Evolutionary conservation across 2,888 invertebrate genomes (phyloP).

Genomic region (Hymenopus coronatus): DNA sequence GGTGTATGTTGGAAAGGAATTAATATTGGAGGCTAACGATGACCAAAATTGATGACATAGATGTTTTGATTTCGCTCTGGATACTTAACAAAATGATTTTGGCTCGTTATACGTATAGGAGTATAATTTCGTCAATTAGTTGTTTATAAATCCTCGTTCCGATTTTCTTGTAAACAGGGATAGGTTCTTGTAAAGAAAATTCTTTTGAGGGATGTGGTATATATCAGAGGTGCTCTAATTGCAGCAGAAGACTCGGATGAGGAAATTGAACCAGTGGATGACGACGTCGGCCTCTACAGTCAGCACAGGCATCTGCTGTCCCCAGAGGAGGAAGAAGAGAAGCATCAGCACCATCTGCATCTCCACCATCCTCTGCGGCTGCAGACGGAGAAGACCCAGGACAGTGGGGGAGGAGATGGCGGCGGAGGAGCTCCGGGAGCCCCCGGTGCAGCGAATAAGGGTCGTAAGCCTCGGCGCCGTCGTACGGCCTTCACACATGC

Average conservation of each 20-base stretch:
- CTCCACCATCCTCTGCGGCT: constrained; percentile 24
- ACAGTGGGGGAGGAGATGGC: constrained; percentile 44
- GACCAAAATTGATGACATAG: too few relatives aligned
- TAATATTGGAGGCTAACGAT: too few relatives aligned
- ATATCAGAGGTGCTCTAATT: not conserved
- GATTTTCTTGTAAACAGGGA: too few relatives aligned
- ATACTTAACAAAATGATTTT: too few relatives aligned
- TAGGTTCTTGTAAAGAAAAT: too few relatives aligned
- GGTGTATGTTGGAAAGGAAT: too few relatives aligned
- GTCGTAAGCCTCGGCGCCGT: constrained; percentile 74
- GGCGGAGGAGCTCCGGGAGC: constrained; percentile 8
- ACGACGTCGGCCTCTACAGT: not conserved
- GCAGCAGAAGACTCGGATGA: constrained; percentile 28
- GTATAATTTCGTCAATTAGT: too few relatives aligned
- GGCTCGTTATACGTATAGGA: too few relatives aligned
- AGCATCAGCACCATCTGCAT: not conserved
- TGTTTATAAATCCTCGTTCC: too few relatives aligned
- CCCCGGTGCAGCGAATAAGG: constrained; percentile 41
- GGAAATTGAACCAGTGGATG: not conserved
- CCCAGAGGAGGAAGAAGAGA: constrained; percentile 19
- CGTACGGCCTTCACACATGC: constrained; percentile 93
- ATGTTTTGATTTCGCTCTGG: too few relatives aligned
- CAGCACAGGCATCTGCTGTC: not conserved
- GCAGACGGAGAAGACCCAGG: constrained; percentile 37
- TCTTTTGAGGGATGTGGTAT: too few relatives aligned